Evolutionary conservation across 35 echinoderm and acorn worm species (phyloP).

Genomic region (Chiridota heheva): DNA sequence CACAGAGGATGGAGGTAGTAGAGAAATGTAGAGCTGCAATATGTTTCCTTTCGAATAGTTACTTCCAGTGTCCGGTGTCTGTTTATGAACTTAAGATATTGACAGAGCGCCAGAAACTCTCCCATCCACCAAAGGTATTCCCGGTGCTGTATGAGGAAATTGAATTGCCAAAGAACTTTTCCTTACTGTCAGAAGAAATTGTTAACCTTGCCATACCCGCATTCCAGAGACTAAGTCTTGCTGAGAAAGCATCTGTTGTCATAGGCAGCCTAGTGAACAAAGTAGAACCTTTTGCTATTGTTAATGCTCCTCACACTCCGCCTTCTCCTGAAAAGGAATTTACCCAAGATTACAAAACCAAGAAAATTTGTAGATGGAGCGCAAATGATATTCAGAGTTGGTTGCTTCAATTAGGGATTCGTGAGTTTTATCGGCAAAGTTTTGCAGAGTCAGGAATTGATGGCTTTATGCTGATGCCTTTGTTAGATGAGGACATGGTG

Average conservation of each 20-base stretch:
- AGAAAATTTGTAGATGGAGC: conserved; percentile 80
- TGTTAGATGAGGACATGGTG: conserved; percentile 83
- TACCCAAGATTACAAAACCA: conserved; percentile 82
- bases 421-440: conserved; percentile 90
- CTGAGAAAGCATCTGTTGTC: conserved; percentile 80
- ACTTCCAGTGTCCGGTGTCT: conserved; percentile 91
- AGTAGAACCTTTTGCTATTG: conserved; percentile 64
- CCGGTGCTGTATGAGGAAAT: conserved; percentile 59
- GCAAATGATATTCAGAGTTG: conserved; percentile 82
- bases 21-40: conserved; percentile 88
- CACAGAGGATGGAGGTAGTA: conserved; percentile 87
- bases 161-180: conserved; percentile 69
- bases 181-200: conserved; percentile 44
- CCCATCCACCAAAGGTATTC: conserved; percentile 82
- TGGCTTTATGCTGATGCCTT: conserved; percentile 90
- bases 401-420: conserved; percentile 80
- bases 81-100: conserved; percentile 84
- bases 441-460: conserved; percentile 78
- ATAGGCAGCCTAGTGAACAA: conserved; percentile 73
- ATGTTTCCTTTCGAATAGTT: conserved; percentile 78
- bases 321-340: conserved; percentile 40
- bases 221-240: conserved; percentile 47
- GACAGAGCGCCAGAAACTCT: conserved; percentile 53
- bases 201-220: conserved; percentile 60
- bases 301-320: conserved; percentile 64